Conservation (phyloP, 1,140 invertebrate genomes). For the Antheraea pernyi region DNA sequence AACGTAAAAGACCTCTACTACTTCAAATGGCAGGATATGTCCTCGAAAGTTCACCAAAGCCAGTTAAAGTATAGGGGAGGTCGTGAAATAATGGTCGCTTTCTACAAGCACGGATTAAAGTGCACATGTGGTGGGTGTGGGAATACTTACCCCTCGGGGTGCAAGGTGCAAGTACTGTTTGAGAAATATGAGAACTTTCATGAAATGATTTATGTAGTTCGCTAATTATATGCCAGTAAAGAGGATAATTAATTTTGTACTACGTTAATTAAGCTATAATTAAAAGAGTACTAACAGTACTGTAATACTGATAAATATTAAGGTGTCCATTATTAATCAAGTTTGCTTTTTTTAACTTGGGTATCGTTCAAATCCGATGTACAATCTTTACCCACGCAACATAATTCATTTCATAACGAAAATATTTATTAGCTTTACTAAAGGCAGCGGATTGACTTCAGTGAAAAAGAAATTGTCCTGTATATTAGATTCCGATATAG, state of each 20-base stretch:
- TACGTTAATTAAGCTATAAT: not conserved
- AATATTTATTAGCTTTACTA: no score
- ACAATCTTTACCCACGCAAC: no score
- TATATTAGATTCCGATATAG: no score
- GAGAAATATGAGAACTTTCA: conserved; percentile 8
- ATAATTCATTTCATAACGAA: no score
- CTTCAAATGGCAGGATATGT: conserved; percentile 20
- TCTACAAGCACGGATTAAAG: conserved; percentile 28
- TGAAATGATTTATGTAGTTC: not conserved
- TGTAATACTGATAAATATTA: not conserved
- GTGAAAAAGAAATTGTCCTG: no score
- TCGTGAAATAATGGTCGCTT: conserved; percentile 25
- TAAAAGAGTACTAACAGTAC: not conserved
- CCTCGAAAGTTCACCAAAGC: conserved; percentile 10
- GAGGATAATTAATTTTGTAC: not conserved
- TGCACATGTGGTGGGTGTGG: conserved; percentile 40
- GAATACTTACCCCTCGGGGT: conserved; percentile 29
- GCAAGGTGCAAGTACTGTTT: conserved; percentile 33
- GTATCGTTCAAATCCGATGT: no score
- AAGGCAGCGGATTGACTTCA: no score
- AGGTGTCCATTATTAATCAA: no score
- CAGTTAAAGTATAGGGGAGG: conserved; percentile 14
- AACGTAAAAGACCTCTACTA: conserved; percentile 24
- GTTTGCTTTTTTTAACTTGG: no score
- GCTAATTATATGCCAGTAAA: not conserved